Base-by-base conservation (phyloP, 2,888 invertebrate species). In the Chaetogeoica ovagalla region DNA sequence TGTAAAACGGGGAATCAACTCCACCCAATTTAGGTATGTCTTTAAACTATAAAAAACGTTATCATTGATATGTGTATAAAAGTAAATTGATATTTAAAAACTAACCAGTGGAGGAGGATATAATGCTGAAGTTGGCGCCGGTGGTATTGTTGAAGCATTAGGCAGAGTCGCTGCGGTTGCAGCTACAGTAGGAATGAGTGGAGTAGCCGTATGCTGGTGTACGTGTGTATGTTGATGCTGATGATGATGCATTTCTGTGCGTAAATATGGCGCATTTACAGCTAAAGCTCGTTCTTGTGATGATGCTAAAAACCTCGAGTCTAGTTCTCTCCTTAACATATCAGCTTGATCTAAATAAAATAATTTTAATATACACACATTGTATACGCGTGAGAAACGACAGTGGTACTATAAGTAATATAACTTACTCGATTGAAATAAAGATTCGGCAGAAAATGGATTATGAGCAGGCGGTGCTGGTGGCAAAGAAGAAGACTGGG, bases 191-290 rank as follows among this genome's bases (percentile, higher is more conserved):
- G 90, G 89, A 37, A 90, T 89, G 23, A 86, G 86, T 13, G 87
- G 86, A 81, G 91, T 89, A 81, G 93, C 90, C 84, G 93, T 92
- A 86, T 94, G 94, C 86, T 94, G 94, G 88, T 95, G 95, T 85
- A 95, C 92, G 87, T 84, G 84, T 21, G 84, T 85, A 82, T 85
- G 95, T 86, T 95, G 95, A 88, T 95, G 95, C 87, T 94, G 95
- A 89, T 95, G 95, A 88, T 95, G 95, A 87, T 95, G 95, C 90
- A 95, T 92, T 88, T 94, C 95, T 73, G 94, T 94, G 85, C 94
- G 90, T 85, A 92, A 89, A 84, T 91, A 91, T 74, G 91, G 89
- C 82, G 90, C 85, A 60, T 81, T 81, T 48, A 59, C 69, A 21
- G 72, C 81, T 76, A 89, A 87, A 82, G 87, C 87, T 83, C 92